phyloP scores from a whole-genome alignment of 2,113 vertebrate genomes.

The Athene noctua region DNA sequence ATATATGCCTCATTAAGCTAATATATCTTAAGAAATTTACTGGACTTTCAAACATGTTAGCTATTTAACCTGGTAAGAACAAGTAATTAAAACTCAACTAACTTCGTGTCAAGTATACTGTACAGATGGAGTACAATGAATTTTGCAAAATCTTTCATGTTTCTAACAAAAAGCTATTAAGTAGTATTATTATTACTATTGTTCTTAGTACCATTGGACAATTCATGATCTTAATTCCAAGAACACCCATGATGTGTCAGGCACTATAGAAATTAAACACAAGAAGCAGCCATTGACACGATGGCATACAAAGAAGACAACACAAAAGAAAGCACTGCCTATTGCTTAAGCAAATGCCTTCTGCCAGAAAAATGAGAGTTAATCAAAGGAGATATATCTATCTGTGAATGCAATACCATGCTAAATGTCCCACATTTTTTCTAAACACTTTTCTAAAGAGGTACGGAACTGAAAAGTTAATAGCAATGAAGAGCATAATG shows the following conservation, averaged over 20 bases:
- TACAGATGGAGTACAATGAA: neutral
- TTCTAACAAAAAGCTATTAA: neutral
- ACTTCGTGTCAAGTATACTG: neutral
- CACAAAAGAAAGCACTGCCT: neutral
- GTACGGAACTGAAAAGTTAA: neutral
- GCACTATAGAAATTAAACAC: neutral
- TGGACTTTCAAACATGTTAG: slow-evolving; percentile 10
- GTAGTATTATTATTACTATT: neutral
- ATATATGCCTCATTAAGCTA: slow-evolving; percentile 58
- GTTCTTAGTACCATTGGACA: neutral
- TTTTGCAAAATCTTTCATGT: neutral
- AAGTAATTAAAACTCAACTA: neutral
- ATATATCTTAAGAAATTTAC: slow-evolving; percentile 36
- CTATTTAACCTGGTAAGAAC: neutral
- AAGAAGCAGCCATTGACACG: neutral
- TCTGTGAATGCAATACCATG: neutral
- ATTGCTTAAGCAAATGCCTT: neutral
- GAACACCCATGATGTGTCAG: neutral
- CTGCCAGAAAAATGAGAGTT: neutral
- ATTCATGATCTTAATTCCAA: neutral
- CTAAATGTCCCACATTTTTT: neutral
- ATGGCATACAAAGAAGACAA: neutral
- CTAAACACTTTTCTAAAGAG: neutral
- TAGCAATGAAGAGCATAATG: neutral
- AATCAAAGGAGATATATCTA: neutral